These are phyloP conservation scores for Xestia xanthographa DNA, from an alignment of 2,888 invertebrate species.

Conservation along the genomic window DNA sequence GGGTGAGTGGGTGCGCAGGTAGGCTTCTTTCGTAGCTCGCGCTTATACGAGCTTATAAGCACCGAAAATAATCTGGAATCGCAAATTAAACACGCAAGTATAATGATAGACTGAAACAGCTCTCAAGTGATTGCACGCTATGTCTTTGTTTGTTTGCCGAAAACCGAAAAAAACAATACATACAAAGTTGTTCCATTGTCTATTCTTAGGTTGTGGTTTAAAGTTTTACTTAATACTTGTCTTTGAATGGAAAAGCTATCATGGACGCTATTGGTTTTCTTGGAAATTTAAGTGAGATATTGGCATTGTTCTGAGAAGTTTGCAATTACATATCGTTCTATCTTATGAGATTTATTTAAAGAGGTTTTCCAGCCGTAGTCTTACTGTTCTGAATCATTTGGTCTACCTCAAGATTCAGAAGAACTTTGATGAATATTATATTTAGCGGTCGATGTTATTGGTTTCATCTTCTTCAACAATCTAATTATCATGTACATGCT, in stretches of 20 bases:
- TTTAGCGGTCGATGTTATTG: not conserved
- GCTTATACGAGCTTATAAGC: not conserved
- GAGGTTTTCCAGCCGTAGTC: not conserved
- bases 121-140: not conserved
- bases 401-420: not conserved
- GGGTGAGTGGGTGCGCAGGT: not conserved
- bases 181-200: too few species aligned
- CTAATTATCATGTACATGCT: not conserved
- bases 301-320: not conserved
- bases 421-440: not conserved
- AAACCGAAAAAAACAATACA: not conserved
- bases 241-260: not conserved
- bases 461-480: not conserved
- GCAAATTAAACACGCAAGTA: not conserved
- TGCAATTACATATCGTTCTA: not conserved
- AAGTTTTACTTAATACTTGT: not conserved
- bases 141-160: not conserved
- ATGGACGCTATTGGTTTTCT: not conserved
- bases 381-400: constrained; percentile 1
- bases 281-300: not conserved
- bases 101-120: not conserved
- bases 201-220: not conserved
- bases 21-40: not conserved
- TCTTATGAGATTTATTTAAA: not conserved
- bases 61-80: not conserved